Evolutionary conservation across 2,888 invertebrate genomes (phyloP), one percentile per base, ranked within the genome.

Genomic region (Theristus sp.): DNA sequence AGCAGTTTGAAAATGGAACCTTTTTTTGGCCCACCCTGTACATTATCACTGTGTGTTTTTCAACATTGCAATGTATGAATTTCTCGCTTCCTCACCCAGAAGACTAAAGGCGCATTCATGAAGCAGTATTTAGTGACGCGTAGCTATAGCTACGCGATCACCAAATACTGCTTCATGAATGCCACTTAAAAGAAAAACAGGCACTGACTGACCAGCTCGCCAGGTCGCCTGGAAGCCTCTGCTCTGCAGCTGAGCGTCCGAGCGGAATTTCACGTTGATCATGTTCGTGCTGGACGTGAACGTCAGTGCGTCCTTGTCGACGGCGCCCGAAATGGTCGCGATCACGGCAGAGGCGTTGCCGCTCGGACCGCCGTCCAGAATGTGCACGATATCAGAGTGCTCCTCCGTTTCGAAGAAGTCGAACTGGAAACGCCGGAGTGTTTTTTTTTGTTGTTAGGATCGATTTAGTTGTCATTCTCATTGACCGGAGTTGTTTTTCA

Each of bases 371-470:
- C 94, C 96, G 29, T 89, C 90, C 71, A 93, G 80, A 69, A 96
- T 87, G 77, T 91, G 91, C 60, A 94, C 91, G 62, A 90, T 89
- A 76, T 96, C 96, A 71, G 90, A 90, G 69, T 89, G 85, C 76
- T 89, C 86, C 78, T 96, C 96, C 22, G 94, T 96, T 76, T 93
- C 90, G 76, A 96, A 93, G 78, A 89, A 89, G 80, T 90, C 90
- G 78, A 96, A 93, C 82, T 84, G 77, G 52, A 75, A 49, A 10
- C 10, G n/a, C n/a, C n/a, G n/a, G n/a, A n/a, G n/a, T n/a, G n/a
- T n/a, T n/a, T n/a, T n/a, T n/a, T n/a, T n/a, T n/a, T n/a, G n/a
- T n/a, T n/a, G n/a, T n/a, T n/a, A n/a, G n/a, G n/a, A n/a, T n/a
- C n/a, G n/a, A n/a, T n/a, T n/a, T n/a, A n/a, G n/a, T n/a, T n/a